Evolutionary conservation across 2,888 invertebrate species (phyloP), one percentile per base, ranked within the genome.

Genomic region (Dendrolimus houi): DNA sequence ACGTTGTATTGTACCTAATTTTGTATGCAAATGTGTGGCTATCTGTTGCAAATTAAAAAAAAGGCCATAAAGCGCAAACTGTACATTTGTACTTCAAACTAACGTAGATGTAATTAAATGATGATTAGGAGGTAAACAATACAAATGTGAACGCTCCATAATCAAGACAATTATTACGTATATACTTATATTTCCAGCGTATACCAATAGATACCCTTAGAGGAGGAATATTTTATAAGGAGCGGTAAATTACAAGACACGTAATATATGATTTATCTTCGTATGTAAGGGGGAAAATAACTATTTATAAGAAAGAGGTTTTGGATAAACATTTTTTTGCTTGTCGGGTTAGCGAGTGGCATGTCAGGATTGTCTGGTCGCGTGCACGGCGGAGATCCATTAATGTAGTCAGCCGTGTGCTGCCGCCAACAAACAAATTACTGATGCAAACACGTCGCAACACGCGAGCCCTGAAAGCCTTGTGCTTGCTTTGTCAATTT

Each of bases 351-450:
- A 61, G 62, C 62, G 71, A 79, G 70, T 76, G 74, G 74, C 76
- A 75, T 75, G 79, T 75, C 72, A 72, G 67, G 67, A 66, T 64
- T 64, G 70, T 69, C 70, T 67, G 75, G 71, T 86, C 75, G 88
- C 89, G 86, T 88, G 88, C 77, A 64, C 63, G 64, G 71, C 76
- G 70, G 70, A 79, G 85, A 85, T 87, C 83, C 87, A 87, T 89
- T 87, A 88, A 86, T 85, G 86, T 85, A 86, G 82, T 78, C 83
- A 79, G 83, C 75, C 79, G 81, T 80, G 79, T 79, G 84, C 79
- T 80, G 84, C 84, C 85, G 82, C 86, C 86, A 86, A 82, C 85
- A 88, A 89, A 89, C 89, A 89, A 89, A 89, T 89, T 89, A 89
- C 83, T 72, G 86, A 89, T 88, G 88, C 90, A 90, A 90, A 90